A percentile compares a stretch with the other conserved stretches of the same genome.
phyloP scores from a whole-genome alignment of 1,140 invertebrate genomes.

The Bombyx mandarina region DNA sequence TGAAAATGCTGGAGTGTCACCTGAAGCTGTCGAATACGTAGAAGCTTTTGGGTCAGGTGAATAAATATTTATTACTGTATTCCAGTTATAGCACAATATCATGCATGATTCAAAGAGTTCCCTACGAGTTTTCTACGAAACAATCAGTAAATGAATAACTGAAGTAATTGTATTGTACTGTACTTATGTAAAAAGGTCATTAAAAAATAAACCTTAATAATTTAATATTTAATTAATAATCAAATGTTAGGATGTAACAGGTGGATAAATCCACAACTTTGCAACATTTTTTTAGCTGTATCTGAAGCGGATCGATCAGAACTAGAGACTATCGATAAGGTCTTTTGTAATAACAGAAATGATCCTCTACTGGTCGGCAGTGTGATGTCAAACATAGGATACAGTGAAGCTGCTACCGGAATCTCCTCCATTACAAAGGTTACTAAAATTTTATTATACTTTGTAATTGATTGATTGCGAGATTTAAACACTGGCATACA shows the following conservation, averaged over 20 bases:
- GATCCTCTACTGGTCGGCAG: slow-evolving; percentile 78
- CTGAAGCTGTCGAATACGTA: slow-evolving; percentile 77
- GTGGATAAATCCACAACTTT: neutral
- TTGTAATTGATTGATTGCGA: too few relatives aligned
- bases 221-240: neutral
- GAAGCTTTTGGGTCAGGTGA: slow-evolving; percentile 80
- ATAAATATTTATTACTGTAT: too few relatives aligned
- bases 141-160: too few relatives aligned
- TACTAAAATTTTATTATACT: neutral
- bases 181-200: too few relatives aligned
- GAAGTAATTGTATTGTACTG: too few relatives aligned
- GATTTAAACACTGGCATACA: too few relatives aligned
- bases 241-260: neutral
- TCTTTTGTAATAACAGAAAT: slow-evolving; percentile 52
- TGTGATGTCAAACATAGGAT: slow-evolving; percentile 82
- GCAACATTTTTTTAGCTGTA: slow-evolving; percentile 36
- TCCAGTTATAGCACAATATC: too few relatives aligned
- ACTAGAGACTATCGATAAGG: slow-evolving; percentile 26
- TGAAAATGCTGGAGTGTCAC: slow-evolving; percentile 73
- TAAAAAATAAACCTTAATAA: too few relatives aligned
- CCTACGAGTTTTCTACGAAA: too few relatives aligned
- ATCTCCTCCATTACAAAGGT: slow-evolving; percentile 73
- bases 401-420: slow-evolving; percentile 77
- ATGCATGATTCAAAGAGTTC: too few relatives aligned
- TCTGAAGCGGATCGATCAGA: slow-evolving; percentile 44